A percentile compares a stretch with the other conserved stretches of the same genome.
Conservation (phyloP, 2,888 invertebrate species). For the Portevinia maculata region DNA sequence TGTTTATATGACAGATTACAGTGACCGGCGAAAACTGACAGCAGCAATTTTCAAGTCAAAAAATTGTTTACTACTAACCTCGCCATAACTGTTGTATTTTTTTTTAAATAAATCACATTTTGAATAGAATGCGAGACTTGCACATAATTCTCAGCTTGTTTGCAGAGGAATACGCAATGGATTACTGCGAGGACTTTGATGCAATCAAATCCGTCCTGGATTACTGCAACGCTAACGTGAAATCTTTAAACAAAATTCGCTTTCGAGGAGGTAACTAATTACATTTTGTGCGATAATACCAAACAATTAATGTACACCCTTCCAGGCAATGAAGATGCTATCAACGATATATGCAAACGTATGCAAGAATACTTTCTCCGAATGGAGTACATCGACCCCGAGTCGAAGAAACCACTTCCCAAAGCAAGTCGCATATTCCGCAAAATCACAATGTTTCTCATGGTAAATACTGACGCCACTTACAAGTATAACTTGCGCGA, state of each 20-base stretch:
- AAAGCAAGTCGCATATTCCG: constrained; percentile 74
- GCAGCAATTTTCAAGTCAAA: constrained; percentile 12
- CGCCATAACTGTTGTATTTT: constrained; percentile 33
- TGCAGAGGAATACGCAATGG: constrained; percentile 76
- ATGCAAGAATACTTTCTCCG: constrained; percentile 75
- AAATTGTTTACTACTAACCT: constrained; percentile 50
- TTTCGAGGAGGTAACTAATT: constrained; percentile 76
- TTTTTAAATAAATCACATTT: not conserved
- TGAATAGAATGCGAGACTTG: constrained; percentile 76
- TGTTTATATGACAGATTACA: no score
- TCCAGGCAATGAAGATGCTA: constrained; percentile 78
- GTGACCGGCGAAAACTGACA: constrained; percentile 15
- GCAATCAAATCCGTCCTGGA: constrained; percentile 77
- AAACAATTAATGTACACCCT: not conserved
- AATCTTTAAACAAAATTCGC: constrained; percentile 77
- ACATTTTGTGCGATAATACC: not conserved
- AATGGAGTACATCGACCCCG: constrained; percentile 71
- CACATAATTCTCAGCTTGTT: constrained; percentile 76
- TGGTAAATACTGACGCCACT: constrained; percentile 78
- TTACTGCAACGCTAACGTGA: constrained; percentile 77
- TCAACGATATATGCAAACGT: constrained; percentile 76
- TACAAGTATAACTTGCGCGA: constrained; percentile 77
- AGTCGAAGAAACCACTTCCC: constrained; percentile 64
- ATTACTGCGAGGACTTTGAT: constrained; percentile 79
- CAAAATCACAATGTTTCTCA: constrained; percentile 78